phyloP scores from a whole-genome alignment of 2,113 vertebrate species.

The Melanocharis versteri region DNA sequence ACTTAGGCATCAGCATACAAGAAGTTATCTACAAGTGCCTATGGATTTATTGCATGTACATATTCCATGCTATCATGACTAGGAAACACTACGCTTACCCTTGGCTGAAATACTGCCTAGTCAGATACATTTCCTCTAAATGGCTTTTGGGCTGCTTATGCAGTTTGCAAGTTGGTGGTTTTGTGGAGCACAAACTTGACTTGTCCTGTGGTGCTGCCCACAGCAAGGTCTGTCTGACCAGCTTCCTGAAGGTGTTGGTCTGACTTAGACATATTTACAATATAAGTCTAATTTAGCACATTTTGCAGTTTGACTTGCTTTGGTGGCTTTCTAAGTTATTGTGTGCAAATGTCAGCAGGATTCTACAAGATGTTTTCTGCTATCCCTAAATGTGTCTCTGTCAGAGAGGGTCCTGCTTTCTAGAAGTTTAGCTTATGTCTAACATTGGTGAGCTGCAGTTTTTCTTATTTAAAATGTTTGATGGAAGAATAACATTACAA shows the following conservation, averaged over 20 bases:
- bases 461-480: not conserved
- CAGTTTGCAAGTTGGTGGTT: not conserved
- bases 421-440: not conserved
- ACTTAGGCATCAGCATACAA: not conserved
- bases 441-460: not conserved
- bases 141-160: not conserved
- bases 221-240: not conserved
- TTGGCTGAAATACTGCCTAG: not conserved
- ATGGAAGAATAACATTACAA: not conserved
- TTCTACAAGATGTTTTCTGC: not conserved
- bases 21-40: not conserved
- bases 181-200: not conserved
- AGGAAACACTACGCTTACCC: not conserved
- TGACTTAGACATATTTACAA: not conserved
- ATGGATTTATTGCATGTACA: not conserved
- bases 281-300: fast-evolving
- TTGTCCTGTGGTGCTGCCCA: not conserved
- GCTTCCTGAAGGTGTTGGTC: not conserved
- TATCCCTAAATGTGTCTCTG: not conserved
- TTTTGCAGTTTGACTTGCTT: not conserved
- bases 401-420: not conserved
- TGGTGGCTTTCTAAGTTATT: not conserved
- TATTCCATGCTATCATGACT: not conserved
- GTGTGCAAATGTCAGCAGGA: not conserved
- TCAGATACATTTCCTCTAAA: not conserved